These are phyloP conservation scores for Boleophthalmus pectinirostris DNA, from an alignment of 2,113 vertebrate species.

Conservation along the genomic window DNA sequence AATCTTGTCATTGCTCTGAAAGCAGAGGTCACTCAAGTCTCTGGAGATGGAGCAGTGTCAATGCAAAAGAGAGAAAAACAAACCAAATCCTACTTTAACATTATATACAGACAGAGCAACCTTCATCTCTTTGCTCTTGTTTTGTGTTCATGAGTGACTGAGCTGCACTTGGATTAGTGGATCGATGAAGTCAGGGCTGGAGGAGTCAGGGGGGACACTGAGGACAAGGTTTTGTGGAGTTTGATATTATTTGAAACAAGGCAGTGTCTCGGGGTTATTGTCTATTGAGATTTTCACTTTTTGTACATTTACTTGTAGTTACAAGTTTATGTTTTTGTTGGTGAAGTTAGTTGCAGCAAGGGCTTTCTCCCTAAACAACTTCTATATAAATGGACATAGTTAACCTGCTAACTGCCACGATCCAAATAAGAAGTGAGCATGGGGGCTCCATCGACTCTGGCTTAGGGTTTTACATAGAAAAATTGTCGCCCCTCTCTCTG, in stretches of 20 bases:
- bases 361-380: no score
- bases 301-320: not conserved
- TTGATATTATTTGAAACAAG: constrained; percentile 47
- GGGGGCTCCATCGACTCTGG: no score
- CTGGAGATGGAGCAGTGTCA: not conserved
- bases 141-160: constrained; percentile 53
- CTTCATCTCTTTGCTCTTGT: constrained; percentile 41
- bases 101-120: constrained; percentile 33
- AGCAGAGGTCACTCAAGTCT: constrained; percentile 15
- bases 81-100: not conserved
- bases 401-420: no score
- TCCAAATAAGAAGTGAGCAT: no score
- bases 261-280: constrained; percentile 19
- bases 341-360: no score
- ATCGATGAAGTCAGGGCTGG: constrained; percentile 47
- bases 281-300: constrained; percentile 26
- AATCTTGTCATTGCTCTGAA: not conserved
- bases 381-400: no score
- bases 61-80: not conserved
- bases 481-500: no score
- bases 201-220: constrained; percentile 24
- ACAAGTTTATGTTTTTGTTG: no score
- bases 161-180: constrained; percentile 62
- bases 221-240: constrained; percentile 10
- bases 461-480: no score